Percentiles rank a stretch among this genome's conserved stretches.
Evolutionary conservation across 2,888 invertebrate species (phyloP).

Genomic region (Dolichomitus sp.): DNA sequence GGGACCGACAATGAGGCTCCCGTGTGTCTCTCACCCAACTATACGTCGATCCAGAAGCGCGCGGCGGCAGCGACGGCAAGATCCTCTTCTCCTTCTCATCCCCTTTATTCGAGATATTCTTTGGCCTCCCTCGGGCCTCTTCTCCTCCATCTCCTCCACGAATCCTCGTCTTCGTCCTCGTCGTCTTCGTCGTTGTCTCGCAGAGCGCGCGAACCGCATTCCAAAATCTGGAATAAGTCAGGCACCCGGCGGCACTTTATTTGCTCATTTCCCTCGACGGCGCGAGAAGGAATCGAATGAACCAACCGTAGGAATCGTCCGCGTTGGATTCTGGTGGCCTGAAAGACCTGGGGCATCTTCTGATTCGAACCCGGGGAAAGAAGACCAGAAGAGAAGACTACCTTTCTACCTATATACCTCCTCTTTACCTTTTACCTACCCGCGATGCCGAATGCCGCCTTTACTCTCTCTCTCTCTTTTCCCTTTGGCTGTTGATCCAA

Average conservation of each 20-base stretch:
- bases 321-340: slow-evolving; percentile 36
- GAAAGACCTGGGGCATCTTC: slow-evolving; percentile 6
- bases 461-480: slow-evolving; percentile 10
- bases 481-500: slow-evolving; percentile 38
- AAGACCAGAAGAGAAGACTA: not conserved
- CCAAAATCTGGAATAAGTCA: slow-evolving; percentile 81
- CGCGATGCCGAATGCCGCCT: slow-evolving; percentile 53
- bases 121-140: slow-evolving; percentile 23
- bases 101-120: slow-evolving; percentile 49
- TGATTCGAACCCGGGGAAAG: slow-evolving; percentile 14
- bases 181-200: slow-evolving; percentile 45
- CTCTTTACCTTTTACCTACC: slow-evolving; percentile 40
- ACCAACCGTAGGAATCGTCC: slow-evolving; percentile 62
- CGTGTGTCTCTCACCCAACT: slow-evolving; percentile 61
- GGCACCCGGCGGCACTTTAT: slow-evolving; percentile 80
- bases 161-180: slow-evolving; percentile 4
- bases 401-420: slow-evolving; percentile 30
- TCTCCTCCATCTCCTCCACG: slow-evolving; percentile 36
- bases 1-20: slow-evolving; percentile 68
- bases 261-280: slow-evolving; percentile 82
- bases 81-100: slow-evolving; percentile 43
- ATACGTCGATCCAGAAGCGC: slow-evolving; percentile 54
- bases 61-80: not conserved
- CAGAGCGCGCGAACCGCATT: slow-evolving; percentile 77
- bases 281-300: slow-evolving; percentile 29